phyloP scores from a whole-genome alignment of 2,113 vertebrate genomes.

The Vidua macroura region DNA sequence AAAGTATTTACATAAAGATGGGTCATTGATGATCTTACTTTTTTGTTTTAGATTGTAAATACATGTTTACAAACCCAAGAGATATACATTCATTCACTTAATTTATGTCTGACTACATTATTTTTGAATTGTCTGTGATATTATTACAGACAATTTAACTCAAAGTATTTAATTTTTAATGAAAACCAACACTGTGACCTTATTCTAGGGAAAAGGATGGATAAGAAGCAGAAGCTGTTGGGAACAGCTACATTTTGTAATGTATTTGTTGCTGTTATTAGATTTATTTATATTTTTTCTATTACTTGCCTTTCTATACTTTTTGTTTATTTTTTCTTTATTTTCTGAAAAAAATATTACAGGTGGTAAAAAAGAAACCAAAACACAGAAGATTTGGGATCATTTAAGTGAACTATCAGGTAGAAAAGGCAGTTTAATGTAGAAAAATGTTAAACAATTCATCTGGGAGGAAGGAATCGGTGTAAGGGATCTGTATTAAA shows the following conservation, averaged over 20 bases:
- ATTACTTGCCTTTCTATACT: background rate
- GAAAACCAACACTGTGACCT: background rate
- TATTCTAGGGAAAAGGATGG: background rate
- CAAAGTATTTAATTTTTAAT: slow-evolving; percentile 24
- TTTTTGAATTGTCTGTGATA: slow-evolving; percentile 41
- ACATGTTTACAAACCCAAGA: slow-evolving; percentile 39
- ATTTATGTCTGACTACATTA: slow-evolving; percentile 56
- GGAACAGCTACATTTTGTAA: background rate
- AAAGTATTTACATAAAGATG: slow-evolving; percentile 39
- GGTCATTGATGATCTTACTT: slow-evolving; percentile 26
- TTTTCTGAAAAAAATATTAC: background rate
- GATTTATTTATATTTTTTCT: background rate
- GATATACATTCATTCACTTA: slow-evolving; percentile 28
- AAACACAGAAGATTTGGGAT: background rate
- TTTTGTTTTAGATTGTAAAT: slow-evolving; percentile 60
- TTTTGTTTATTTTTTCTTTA: background rate
- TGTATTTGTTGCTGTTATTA: background rate
- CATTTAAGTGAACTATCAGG: background rate
- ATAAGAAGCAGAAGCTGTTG: background rate
- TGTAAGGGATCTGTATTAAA: slow-evolving; percentile 36
- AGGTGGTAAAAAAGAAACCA: background rate
- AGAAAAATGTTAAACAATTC: slow-evolving; percentile 59
- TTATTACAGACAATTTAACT: slow-evolving; percentile 25
- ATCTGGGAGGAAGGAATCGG: slow-evolving; percentile 11
- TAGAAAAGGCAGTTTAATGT: slow-evolving; percentile 33